Evolutionary conservation across 2,888 invertebrate genomes (phyloP).

Genomic region (Hoplodrina ambigua): DNA sequence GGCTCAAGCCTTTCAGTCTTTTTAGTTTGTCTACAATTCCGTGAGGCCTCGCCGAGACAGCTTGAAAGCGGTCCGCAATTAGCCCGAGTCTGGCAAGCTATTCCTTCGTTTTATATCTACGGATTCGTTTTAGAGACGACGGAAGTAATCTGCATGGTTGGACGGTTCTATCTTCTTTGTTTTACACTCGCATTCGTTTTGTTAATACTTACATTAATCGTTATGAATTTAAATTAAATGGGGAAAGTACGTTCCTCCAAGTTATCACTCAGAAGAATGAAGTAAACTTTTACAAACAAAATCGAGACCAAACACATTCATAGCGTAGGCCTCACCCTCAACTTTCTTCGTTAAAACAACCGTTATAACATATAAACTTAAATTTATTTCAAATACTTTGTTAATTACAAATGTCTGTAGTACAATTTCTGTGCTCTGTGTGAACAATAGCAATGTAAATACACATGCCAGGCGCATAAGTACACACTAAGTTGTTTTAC

Average conservation of each 20-base stretch:
- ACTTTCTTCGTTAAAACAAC: conserved; percentile 22
- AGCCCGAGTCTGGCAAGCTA: conserved; percentile 72
- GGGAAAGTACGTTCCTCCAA: not conserved
- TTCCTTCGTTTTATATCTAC: conserved; percentile 51
- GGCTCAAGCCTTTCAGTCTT: conserved; percentile 70
- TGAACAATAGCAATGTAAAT: conserved; percentile 51
- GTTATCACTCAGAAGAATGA: not conserved
- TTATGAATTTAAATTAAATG: conserved; percentile 15
- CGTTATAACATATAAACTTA: conserved; percentile 35
- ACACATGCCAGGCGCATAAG: conserved; percentile 30
- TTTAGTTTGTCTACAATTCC: conserved; percentile 76
- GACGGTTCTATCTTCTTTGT: conserved; percentile 14
- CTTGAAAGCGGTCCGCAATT: conserved; percentile 82
- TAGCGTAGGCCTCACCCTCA: not conserved
- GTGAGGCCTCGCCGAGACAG: conserved; percentile 70
- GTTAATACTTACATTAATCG: not conserved
- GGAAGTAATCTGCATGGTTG: conserved; percentile 41
- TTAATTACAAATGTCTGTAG: conserved; percentile 53
- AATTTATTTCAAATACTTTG: conserved; percentile 56
- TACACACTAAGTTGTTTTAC: conserved; percentile 47
- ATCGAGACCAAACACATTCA: conserved; percentile 5
- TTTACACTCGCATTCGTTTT: conserved; percentile 7
- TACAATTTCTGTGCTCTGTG: conserved; percentile 41
- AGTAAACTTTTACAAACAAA: not conserved
- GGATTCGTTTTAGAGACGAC: conserved; percentile 51